Evolutionary conservation across 1,140 invertebrate genomes (phyloP), one percentile per base, ranked within the genome.

Genomic region (Drosophila murphyi): DNA sequence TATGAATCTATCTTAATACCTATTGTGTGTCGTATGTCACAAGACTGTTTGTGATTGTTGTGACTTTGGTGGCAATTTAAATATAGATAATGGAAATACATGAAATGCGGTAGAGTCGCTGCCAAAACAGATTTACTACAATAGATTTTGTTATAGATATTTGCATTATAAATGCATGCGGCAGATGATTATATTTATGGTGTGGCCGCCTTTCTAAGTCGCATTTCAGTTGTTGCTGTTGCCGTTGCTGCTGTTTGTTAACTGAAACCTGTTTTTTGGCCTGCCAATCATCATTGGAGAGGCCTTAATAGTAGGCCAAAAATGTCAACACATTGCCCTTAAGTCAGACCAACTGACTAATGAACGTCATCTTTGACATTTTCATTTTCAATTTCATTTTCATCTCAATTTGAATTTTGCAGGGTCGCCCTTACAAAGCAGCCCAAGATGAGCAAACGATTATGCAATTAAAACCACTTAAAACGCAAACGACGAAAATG

Each of bases 291-390:
- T n/a, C 20, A 20, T 20, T 20, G 20, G 28, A 29, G 39, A 35
- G 28, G 8, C 34, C 47, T 62, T 62, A 71, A 71, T 63, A 63
- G 43, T 51, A 50, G 51, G 34, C 62, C 62, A 32, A 45, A 72
- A 65, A 55, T 72, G 67, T 29, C 55, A 70, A 59, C 45, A 47
- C 43, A 56, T 55, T 35, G 55, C 43, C 20, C 32, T 5, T 35
- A 45, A 71, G 61, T 39, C 45, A 31, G n/a, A 28, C 51, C 32
- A 61, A 20, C 20, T 20, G 20, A 37, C 47, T 62, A 73, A 82
- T 82, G 79, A 50, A 65, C 51, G 34, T 69, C 79, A 81, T 70
- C 79, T 81, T 63, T 81, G 79, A 67, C 79, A 59, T 81, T 81
- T 81, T 68, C 68, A 79, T 74, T 20, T 20, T 20, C 20, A 20